These are phyloP conservation scores for Laupala kohalensis DNA, from an alignment of 1,140 invertebrate genomes.

Conservation along the genomic window DNA sequence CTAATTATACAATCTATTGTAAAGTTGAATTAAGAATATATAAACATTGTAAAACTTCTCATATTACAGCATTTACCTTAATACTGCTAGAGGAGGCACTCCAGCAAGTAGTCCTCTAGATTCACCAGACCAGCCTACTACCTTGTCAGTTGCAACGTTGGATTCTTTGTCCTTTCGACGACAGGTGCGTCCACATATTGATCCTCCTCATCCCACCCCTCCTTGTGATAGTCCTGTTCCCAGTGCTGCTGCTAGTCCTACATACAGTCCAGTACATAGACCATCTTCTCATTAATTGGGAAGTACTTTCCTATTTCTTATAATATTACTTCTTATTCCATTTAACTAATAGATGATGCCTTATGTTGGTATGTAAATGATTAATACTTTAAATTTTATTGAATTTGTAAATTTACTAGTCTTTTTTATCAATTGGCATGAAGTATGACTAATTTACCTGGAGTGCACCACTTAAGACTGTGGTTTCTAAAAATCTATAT, in stretches of 20 bases:
- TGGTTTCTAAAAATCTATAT: too few relatives aligned
- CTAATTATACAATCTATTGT: too few relatives aligned
- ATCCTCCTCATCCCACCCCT: slow-evolving; percentile 13
- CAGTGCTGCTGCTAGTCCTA: not conserved
- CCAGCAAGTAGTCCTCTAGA: slow-evolving; percentile 54
- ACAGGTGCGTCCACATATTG: slow-evolving; percentile 27
- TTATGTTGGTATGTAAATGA: too few relatives aligned
- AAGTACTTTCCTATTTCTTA: not conserved
- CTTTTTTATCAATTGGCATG: too few relatives aligned
- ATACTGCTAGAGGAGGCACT: slow-evolving; percentile 40
- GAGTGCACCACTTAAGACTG: too few relatives aligned
- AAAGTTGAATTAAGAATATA: too few relatives aligned
- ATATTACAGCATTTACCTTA: slow-evolving; percentile 51
- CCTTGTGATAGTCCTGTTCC: not conserved
- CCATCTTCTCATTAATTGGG: not conserved
- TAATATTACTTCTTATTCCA: too few relatives aligned
- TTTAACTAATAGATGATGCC: too few relatives aligned
- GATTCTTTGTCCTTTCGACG: slow-evolving; percentile 41
- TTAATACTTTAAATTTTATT: too few relatives aligned
- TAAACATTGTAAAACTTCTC: too few relatives aligned
- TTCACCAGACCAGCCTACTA: slow-evolving; percentile 39
- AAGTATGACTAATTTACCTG: too few relatives aligned
- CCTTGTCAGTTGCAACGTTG: slow-evolving; percentile 38
- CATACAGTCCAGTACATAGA: not conserved
- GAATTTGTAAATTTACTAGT: too few relatives aligned